Evolutionary conservation across 2,113 vertebrate species (phyloP).

Genomic region (Daubentonia madagascariensis): DNA sequence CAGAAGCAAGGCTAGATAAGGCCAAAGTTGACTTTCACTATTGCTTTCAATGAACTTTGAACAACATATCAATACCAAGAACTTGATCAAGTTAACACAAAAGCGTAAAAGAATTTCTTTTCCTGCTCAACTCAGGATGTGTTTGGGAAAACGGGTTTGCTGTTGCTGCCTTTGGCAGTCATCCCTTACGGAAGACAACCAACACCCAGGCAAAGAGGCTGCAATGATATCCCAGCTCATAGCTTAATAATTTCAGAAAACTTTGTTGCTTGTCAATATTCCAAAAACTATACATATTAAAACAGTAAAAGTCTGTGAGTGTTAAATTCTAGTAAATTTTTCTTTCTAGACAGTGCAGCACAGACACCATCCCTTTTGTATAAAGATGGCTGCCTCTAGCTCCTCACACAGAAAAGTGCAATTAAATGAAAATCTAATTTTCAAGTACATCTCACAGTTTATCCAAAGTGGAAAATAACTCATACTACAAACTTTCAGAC

Average conservation of each 20-base stretch:
- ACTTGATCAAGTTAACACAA: not conserved
- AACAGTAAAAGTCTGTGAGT: not conserved
- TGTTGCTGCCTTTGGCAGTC: not conserved
- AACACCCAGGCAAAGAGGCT: not conserved
- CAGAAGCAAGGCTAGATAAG: not conserved
- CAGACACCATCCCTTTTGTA: not conserved
- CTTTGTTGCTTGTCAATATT: conserved; percentile 16
- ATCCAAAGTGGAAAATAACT: conserved; percentile 56
- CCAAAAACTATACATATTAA: not conserved
- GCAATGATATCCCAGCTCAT: not conserved
- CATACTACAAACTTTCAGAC: not conserved
- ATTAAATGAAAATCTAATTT: conserved; percentile 56
- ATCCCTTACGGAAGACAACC: not conserved
- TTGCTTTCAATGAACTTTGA: not conserved
- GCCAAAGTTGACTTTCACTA: not conserved
- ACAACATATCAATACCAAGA: not conserved
- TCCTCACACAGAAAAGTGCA: conserved; percentile 19
- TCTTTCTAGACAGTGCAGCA: not conserved
- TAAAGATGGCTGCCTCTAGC: conserved; percentile 28
- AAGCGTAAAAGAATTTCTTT: not conserved
- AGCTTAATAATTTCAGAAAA: conserved; percentile 11
- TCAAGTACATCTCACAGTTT: conserved; percentile 41
- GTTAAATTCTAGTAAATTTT: not conserved
- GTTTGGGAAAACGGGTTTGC: not conserved
- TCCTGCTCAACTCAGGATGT: not conserved